Percentiles rank a stretch among this genome's conserved stretches.
These are phyloP conservation scores for Hetaerina americana DNA, from an alignment of 1,140 invertebrate genomes.

Conservation along the genomic window DNA sequence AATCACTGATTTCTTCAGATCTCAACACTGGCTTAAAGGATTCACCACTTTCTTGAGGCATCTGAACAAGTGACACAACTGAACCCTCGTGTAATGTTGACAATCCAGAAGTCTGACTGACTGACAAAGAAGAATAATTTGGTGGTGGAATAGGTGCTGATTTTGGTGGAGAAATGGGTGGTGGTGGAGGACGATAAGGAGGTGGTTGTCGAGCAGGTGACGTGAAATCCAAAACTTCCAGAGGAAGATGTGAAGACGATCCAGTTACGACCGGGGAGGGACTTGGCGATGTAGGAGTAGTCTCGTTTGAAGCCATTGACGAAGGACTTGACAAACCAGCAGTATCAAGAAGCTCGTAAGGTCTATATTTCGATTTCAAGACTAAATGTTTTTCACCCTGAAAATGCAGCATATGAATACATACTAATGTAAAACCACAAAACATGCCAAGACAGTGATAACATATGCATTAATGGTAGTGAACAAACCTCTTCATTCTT, in stretches of 20 bases:
- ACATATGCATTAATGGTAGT: constrained; percentile 40
- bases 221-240: constrained; percentile 22
- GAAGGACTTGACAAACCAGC: neutral
- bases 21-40: neutral
- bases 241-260: constrained; percentile 16
- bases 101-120: neutral
- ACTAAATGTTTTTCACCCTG: constrained; percentile 70
- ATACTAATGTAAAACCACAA: neutral
- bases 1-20: constrained; percentile 16
- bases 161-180: constrained; percentile 12
- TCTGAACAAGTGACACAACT: neutral
- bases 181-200: constrained; percentile 37
- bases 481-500: constrained; percentile 29
- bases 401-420: constrained; percentile 16
- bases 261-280: neutral
- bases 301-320: neutral
- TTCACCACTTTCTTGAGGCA: neutral
- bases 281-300: constrained; percentile 27
- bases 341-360: constrained; percentile 30
- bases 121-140: too few species aligned
- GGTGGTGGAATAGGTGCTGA: constrained; percentile 28
- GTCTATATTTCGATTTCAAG: constrained; percentile 58
- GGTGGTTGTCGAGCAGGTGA: constrained; percentile 39
- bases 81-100: neutral
- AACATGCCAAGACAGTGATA: neutral